Percentiles rank a stretch among this genome's conserved stretches.
Conservation (phyloP, 2,888 invertebrate genomes). For the Luperina nickerlii region DNA sequence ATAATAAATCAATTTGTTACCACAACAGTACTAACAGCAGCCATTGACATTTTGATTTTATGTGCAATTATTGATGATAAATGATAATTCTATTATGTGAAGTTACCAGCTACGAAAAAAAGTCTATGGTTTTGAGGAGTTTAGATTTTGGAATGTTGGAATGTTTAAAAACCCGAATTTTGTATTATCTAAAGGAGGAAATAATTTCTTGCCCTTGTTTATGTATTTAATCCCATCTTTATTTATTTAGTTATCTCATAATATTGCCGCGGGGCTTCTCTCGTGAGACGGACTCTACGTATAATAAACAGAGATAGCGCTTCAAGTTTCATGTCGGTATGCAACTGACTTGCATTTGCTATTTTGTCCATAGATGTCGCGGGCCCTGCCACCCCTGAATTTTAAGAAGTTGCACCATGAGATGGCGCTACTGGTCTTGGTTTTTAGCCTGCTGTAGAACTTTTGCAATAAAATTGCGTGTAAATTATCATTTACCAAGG, state of each 20-base stretch:
- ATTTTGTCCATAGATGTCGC: neutral
- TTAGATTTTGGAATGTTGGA: neutral
- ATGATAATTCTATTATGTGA: neutral
- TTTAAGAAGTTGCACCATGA: neutral
- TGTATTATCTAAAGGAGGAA: no score
- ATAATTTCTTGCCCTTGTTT: no score
- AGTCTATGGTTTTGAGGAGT: neutral
- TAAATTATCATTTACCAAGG: neutral
- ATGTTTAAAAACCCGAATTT: neutral
- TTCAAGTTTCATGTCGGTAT: neutral
- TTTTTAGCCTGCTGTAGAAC: neutral
- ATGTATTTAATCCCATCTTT: no score
- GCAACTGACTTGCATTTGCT: neutral
- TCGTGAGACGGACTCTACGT: neutral
- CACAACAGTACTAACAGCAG: constrained; percentile 31
- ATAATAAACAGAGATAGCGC: constrained; percentile 19
- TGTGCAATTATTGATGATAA: neutral
- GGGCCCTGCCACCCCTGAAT: neutral
- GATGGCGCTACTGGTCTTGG: constrained; percentile 20
- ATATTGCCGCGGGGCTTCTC: no score
- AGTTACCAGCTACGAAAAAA: neutral
- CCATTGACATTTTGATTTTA: constrained; percentile 22
- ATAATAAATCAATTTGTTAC: constrained; percentile 24
- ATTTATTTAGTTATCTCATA: neutral
- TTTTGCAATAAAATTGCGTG: neutral